Base-by-base conservation (phyloP, 2,888 invertebrate genomes). In the Pteria penguin region DNA sequence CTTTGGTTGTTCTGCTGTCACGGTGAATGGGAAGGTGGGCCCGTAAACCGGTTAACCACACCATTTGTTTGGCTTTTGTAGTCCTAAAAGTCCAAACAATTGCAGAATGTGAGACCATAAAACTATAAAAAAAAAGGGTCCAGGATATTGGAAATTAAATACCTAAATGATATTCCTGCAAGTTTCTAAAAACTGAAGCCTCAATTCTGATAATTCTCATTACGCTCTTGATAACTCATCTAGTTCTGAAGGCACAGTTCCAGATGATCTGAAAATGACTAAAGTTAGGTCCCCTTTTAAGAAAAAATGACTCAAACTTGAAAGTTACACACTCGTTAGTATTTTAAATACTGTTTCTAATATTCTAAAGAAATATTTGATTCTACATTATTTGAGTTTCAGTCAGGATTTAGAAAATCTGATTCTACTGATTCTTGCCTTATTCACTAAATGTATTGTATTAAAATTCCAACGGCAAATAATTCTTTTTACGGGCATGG, bases 261-360 rank as follows among this genome's bases (percentile, higher is more conserved):
- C 78, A 4, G 63, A 76, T 61, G 76, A 75, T 2, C n/a, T 80
- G 8, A 75, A 78, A 68, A 8, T 11, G 32, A 71, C 74, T 2
- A 74, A 61, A 74, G 78, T n/a, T n/a, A n/a, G n/a, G n/a, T n/a
- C n/a, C n/a, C n/a, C n/a, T n/a, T n/a, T n/a, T n/a, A n/a, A n/a
- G n/a, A n/a, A n/a, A n/a, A n/a, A n/a, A n/a, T n/a, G n/a, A n/a
- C n/a, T n/a, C n/a, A n/a, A n/a, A n/a, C n/a, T n/a, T n/a, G n/a
- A n/a, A n/a, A n/a, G n/a, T 75, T 81, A 79, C 36, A 71, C 79
- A 72, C 79, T 72, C 18, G 79, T 80, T 4, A 76, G 76, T 27
- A 80, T 80, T 22, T 67, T 78, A 24, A 57, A 61, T 61, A 75
- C 68, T 63, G 75, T 75, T 18, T 82, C 74, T 24, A 78, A 78